phyloP scores from a whole-genome alignment of 2,888 invertebrate genomes.

The Oxyscelio sp. region DNA sequence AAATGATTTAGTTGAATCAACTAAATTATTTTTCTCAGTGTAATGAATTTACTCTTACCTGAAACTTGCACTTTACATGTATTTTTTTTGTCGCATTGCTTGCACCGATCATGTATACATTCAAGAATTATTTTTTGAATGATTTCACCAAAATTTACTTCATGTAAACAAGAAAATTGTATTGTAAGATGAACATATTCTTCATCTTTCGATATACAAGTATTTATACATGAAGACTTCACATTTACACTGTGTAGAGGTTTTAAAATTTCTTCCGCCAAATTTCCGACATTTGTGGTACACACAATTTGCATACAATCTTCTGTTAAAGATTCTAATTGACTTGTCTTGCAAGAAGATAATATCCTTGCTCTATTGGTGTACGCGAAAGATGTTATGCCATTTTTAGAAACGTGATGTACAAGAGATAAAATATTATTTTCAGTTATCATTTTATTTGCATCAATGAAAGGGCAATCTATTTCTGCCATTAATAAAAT shows the following conservation, averaged over 20 bases:
- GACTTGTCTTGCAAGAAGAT: neutral
- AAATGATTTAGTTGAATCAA: too few relatives aligned
- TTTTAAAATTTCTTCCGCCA: neutral
- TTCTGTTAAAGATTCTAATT: neutral
- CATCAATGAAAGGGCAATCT: neutral
- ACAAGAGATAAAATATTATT: neutral
- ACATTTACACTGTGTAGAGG: neutral
- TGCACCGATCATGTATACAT: too few relatives aligned
- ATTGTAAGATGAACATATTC: too few relatives aligned
- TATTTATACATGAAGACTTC: neutral
- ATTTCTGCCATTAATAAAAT: neutral
- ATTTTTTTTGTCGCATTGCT: too few relatives aligned
- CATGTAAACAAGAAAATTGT: too few relatives aligned
- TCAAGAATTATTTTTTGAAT: too few relatives aligned
- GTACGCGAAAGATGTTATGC: neutral
- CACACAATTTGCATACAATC: neutral
- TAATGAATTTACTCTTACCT: too few relatives aligned
- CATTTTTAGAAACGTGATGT: neutral
- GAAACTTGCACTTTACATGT: too few relatives aligned
- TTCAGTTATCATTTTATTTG: neutral
- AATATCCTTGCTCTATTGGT: neutral
- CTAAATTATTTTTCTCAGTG: too few relatives aligned
- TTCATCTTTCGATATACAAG: neutral
- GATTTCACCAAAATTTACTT: too few relatives aligned
- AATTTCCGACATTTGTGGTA: neutral